Evolutionary conservation across 37 sponge, comb jelly and placozoan species (phyloP), one percentile per base, ranked within the genome.

Genomic region (Aplysina aerophoba): DNA sequence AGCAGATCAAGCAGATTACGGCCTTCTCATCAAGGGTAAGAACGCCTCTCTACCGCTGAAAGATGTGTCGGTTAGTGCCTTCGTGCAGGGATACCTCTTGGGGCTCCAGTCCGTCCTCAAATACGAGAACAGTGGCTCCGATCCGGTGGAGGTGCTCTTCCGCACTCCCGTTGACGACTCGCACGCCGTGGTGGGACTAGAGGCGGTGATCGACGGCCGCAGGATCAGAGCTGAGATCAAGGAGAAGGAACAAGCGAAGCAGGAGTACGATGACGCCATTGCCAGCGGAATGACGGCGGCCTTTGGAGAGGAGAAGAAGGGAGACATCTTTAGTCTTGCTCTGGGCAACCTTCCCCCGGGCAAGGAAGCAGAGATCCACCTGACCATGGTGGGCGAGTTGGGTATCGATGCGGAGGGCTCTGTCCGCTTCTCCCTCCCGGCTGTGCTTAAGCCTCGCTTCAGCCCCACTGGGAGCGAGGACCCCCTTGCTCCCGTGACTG

Each of bases 301-400:
- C 27, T 57, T 89, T 6, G 90, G 44, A 0, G 87, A 93, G 66
- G 89, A 93, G 55, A 82, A 89, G 73, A 84, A 68, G 17, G 85
- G 85, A 3, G 93, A 93, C 85, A 86, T 93, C 38, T 73, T 93
- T 60, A 88, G 85, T 50, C 66, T 91, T 15, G 59, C 39, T 28
- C 91, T 91, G 33, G 91, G 91, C 38, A 91, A 91, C 66, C 91
- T 91, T 50, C 88, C 91, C 37, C 88, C 91, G 14, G 68, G 68
- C 55, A 87, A 80, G 55, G 84, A 84, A 0, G 91, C 91, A 59
- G 69, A 82, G 38, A 57, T 91, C 21, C 78, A 79, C 11, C 54
- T 91, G 33, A 56, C 74, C 55, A 82, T 91, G 61, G 84, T 87
- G 65, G 84, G 84, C 1, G 88, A 91, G 58, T 74, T 91, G 75